Evolutionary conservation across 92 coral and sea anemone genomes (phyloP).

Genomic region (Meandrina meandrites): DNA sequence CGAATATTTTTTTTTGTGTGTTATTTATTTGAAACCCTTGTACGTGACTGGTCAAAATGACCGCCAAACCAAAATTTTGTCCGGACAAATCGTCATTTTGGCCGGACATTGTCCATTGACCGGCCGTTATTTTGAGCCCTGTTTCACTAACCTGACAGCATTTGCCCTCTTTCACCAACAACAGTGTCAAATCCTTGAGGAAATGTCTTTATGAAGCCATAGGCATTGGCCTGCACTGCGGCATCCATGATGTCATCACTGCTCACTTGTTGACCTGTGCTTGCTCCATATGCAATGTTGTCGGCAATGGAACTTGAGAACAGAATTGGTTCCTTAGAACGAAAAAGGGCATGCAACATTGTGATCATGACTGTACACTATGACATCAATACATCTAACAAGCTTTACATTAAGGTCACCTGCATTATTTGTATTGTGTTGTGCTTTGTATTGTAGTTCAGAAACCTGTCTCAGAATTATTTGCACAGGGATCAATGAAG

Average conservation of each 20-base stretch:
- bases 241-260: slow-evolving; percentile 78
- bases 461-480: too few species aligned
- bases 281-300: slow-evolving; percentile 90
- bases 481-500: too few species aligned
- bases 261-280: slow-evolving; percentile 59
- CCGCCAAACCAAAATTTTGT: too few species aligned
- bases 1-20: too few species aligned
- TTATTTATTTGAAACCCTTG: too few species aligned
- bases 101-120: too few species aligned
- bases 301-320: slow-evolving; percentile 91
- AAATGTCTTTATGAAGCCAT: slow-evolving; percentile 76
- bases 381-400: neutral
- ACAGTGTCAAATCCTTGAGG: slow-evolving; percentile 87
- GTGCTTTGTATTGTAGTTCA: too few species aligned
- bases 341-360: neutral
- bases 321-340: slow-evolving; percentile 88
- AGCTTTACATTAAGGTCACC: neutral
- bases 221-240: slow-evolving; percentile 94
- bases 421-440: neutral
- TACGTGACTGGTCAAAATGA: too few species aligned
- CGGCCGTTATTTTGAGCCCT: too few species aligned
- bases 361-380: neutral
- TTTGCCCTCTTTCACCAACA: slow-evolving; percentile 96
- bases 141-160: slow-evolving; percentile 80
- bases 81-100: too few species aligned